Conservation (phyloP, 2,888 invertebrate genomes). For the Stenotaenia linearis region DNA sequence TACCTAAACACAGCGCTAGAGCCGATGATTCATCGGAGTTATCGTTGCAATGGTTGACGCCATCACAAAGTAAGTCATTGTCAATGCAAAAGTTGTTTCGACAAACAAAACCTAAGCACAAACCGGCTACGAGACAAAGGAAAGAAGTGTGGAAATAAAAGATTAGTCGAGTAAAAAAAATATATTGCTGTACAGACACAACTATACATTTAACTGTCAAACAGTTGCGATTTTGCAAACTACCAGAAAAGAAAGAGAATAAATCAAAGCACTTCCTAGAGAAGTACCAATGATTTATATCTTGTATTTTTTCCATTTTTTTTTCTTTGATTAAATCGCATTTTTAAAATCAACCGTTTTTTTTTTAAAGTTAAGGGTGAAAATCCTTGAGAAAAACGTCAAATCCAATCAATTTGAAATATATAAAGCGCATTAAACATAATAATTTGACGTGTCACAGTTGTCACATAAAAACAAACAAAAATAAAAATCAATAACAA, state of each 20-base stretch:
- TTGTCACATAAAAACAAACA: conserved; percentile 11
- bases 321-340: too few relatives aligned
- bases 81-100: conserved; percentile 86
- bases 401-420: not conserved
- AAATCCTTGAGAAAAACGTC: too few relatives aligned
- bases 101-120: conserved; percentile 83
- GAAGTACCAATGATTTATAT: too few relatives aligned
- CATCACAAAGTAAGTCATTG: conserved; percentile 84
- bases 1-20: conserved; percentile 78
- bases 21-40: conserved; percentile 79
- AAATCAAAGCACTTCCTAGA: not conserved
- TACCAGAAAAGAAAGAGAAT: not conserved
- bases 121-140: conserved; percentile 61
- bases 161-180: not conserved
- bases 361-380: too few relatives aligned
- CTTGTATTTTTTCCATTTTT: not conserved
- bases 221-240: conserved; percentile 7
- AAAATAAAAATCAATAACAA: not conserved
- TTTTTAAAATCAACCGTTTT: too few relatives aligned
- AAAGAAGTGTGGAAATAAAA: not conserved
- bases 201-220: not conserved
- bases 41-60: conserved; percentile 88
- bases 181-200: too few relatives aligned
- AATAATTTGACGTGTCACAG: conserved; percentile 70
- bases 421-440: not conserved